A percentile compares a stretch with the other conserved stretches of the same genome.
Evolutionary conservation across 1,140 invertebrate genomes (phyloP).

Genomic region (Ceratitis capitata): DNA sequence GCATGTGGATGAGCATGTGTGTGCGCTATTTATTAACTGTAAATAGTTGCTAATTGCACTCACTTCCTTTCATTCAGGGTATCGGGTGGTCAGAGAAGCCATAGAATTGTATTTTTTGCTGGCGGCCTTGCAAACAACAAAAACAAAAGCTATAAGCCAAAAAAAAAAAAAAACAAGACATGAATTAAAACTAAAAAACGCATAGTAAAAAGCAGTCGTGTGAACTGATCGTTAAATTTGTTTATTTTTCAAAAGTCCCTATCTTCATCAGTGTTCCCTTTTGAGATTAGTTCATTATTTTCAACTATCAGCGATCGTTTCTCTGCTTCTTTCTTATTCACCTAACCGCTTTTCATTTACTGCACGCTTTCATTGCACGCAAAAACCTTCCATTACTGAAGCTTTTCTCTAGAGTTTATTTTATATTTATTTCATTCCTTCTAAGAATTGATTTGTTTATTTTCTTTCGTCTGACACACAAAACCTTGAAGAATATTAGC

Average conservation of each 20-base stretch:
- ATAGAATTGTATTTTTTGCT: not conserved
- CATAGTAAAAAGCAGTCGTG: not conserved
- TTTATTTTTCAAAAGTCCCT: not conserved
- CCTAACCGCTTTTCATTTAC: not conserved
- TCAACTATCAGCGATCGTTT: not conserved
- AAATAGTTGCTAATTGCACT: constrained; percentile 23
- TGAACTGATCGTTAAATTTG: not conserved
- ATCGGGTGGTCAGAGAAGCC: not conserved
- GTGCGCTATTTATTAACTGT: not conserved
- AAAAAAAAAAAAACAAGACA: not conserved
- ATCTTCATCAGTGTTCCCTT: not conserved
- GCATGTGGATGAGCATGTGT: too few species aligned
- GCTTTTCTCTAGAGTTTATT: constrained; percentile 8
- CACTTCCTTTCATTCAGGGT: constrained; percentile 3
- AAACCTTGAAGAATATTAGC: constrained; percentile 37
- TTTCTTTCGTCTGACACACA: constrained; percentile 28
- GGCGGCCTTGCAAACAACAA: not conserved
- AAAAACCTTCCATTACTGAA: not conserved
- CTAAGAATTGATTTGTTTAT: constrained; percentile 7
- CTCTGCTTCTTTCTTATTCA: not conserved
- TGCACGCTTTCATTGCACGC: not conserved
- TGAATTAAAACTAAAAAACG: too few species aligned
- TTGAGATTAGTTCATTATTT: not conserved
- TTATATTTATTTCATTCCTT: not conserved
- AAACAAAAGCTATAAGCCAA: not conserved